Conservation (phyloP, 2,888 invertebrate species). For the Amphipyra berbera region DNA sequence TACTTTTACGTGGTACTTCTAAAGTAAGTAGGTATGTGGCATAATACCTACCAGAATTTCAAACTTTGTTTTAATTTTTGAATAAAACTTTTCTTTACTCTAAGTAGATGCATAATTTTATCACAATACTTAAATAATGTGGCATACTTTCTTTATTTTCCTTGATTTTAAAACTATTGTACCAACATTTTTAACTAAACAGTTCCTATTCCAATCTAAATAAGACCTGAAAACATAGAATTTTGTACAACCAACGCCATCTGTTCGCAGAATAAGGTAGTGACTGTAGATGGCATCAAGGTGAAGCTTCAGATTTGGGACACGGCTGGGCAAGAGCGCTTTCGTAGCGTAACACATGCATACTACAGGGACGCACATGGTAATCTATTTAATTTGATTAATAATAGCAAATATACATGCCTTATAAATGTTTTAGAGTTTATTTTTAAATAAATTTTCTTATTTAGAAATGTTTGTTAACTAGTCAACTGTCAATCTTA, state of each 20-base stretch:
- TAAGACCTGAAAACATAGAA: background rate
- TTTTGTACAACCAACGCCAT: constrained; percentile 79
- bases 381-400: constrained; percentile 73
- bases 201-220: too few relatives aligned
- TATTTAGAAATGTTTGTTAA: too few relatives aligned
- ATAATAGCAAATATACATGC: too few relatives aligned
- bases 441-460: too few relatives aligned
- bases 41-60: too few relatives aligned
- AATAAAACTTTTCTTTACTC: too few relatives aligned
- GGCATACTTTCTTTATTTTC: constrained; percentile 38
- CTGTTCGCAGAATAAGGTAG: constrained; percentile 94
- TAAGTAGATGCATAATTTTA: too few relatives aligned
- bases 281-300: constrained; percentile 94
- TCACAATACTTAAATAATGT: constrained; percentile 4
- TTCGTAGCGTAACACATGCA: constrained; percentile 97
- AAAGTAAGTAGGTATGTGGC: too few relatives aligned
- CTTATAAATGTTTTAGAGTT: too few relatives aligned
- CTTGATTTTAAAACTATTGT: constrained; percentile 6
- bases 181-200: background rate
- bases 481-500: background rate
- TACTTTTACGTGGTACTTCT: too few relatives aligned
- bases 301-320: constrained; percentile 99
- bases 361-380: constrained; percentile 98
- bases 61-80: too few relatives aligned
- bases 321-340: constrained; percentile 98